phyloP scores from a whole-genome alignment of 2,797 vertebrate species.

The Eupleurogrammus muticus region DNA sequence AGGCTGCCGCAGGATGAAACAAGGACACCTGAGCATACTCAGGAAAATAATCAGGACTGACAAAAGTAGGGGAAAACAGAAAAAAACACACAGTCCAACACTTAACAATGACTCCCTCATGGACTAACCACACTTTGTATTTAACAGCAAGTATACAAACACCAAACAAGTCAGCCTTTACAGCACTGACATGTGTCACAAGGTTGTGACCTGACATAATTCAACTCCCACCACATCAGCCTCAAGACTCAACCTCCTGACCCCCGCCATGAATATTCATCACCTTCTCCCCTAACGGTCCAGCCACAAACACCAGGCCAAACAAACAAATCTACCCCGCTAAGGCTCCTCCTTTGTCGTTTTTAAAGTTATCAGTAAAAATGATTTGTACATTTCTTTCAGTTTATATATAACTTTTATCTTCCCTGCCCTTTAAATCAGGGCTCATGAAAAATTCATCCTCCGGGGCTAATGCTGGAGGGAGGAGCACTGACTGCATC shows the following conservation, averaged over 20 bases:
- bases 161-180: slow-evolving; percentile 7
- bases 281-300: neutral
- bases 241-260: slow-evolving; percentile 42
- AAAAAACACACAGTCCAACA: no score
- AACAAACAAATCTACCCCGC: slow-evolving; percentile 24
- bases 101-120: neutral
- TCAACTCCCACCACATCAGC: slow-evolving; percentile 30
- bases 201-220: slow-evolving; percentile 37
- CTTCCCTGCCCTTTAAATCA: slow-evolving; percentile 43
- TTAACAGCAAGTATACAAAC: slow-evolving; percentile 9
- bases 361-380: slow-evolving; percentile 28
- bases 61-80: no score
- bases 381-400: slow-evolving; percentile 34
- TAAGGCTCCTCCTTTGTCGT: slow-evolving; percentile 1
- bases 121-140: slow-evolving; percentile 23
- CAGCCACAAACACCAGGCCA: slow-evolving; percentile 13
- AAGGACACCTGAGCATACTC: no score
- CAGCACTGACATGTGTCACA: slow-evolving; percentile 3
- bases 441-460: slow-evolving; percentile 67
- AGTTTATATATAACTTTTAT: slow-evolving; percentile 46
- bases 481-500: slow-evolving; percentile 38
- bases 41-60: no score
- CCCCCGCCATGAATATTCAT: slow-evolving; percentile 54
- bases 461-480: slow-evolving; percentile 28
- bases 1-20: no score